phyloP scores from a whole-genome alignment of 2,888 invertebrate species.

The Amphimallon solstitiale region DNA sequence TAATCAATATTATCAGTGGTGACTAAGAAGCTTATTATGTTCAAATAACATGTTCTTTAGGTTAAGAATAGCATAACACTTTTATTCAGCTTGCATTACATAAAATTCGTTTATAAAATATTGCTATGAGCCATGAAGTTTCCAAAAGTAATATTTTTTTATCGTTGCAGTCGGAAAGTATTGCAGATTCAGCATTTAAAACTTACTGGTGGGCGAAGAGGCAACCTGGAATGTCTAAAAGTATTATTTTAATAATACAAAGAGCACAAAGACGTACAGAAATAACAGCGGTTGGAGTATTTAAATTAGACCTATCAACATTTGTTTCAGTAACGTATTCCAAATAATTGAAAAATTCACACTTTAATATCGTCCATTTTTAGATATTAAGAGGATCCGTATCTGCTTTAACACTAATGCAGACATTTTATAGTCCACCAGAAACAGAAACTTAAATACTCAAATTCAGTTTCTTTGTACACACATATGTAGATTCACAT shows the following conservation, averaged over 20 bases:
- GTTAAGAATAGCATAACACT: no score
- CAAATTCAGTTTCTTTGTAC: no score
- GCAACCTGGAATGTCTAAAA: not conserved
- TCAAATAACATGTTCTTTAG: no score
- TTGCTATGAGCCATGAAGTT: no score
- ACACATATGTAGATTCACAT: no score
- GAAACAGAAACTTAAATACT: no score
- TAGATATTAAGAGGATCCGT: slow-evolving; percentile 2
- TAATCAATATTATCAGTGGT: no score
- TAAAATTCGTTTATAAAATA: no score
- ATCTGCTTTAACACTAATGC: not conserved
- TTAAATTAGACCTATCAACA: not conserved
- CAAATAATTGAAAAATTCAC: not conserved
- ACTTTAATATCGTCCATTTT: not conserved
- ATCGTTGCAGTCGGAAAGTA: not conserved
- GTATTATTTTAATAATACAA: not conserved
- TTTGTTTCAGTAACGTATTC: slow-evolving; percentile 5
- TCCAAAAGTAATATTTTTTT: no score
- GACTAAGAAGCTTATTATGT: no score
- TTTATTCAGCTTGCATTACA: no score
- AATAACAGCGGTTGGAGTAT: not conserved
- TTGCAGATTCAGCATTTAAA: not conserved
- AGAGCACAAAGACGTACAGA: not conserved
- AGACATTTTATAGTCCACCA: not conserved
- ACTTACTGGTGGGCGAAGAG: not conserved